Evolutionary conservation across 2,797 vertebrate species (phyloP).

Genomic region (Meriones psammophilus): DNA sequence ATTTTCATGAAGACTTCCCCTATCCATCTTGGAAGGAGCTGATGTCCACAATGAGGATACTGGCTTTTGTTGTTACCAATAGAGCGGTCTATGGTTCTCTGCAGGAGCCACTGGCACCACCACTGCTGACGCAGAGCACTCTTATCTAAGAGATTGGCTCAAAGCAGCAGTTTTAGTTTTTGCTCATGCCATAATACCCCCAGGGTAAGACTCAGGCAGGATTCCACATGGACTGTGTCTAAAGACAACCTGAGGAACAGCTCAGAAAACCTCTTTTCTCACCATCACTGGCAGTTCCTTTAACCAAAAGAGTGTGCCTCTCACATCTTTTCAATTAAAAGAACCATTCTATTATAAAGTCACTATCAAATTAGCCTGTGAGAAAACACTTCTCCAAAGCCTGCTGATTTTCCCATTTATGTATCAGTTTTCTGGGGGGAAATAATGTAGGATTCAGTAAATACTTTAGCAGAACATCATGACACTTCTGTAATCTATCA

Average conservation of each 20-base stretch:
- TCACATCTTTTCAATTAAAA: slow-evolving; percentile 9
- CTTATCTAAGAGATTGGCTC: slow-evolving; percentile 1
- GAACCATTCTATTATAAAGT: not conserved
- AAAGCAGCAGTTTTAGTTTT: slow-evolving; percentile 51
- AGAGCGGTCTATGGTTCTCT: not conserved
- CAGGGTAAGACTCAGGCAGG: slow-evolving; percentile 7
- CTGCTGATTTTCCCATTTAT: not conserved
- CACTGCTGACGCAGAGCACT: not conserved
- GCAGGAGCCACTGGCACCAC: not conserved
- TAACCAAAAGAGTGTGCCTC: not conserved
- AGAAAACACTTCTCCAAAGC: not conserved
- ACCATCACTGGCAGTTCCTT: not conserved
- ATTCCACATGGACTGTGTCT: not conserved
- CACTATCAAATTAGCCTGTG: not conserved
- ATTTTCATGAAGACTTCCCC: not conserved
- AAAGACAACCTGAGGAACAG: not conserved
- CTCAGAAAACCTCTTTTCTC: not conserved
- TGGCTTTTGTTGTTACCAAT: not conserved
- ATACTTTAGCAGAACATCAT: not conserved
- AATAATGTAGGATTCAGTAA: not conserved
- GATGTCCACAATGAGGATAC: not conserved
- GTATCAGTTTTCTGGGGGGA: not conserved
- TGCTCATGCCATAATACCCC: not conserved
- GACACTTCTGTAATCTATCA: not conserved
- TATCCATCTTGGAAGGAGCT: not conserved